Conservation (phyloP, 2,888 invertebrate species). For the Lordiphosa fenestrarum region DNA sequence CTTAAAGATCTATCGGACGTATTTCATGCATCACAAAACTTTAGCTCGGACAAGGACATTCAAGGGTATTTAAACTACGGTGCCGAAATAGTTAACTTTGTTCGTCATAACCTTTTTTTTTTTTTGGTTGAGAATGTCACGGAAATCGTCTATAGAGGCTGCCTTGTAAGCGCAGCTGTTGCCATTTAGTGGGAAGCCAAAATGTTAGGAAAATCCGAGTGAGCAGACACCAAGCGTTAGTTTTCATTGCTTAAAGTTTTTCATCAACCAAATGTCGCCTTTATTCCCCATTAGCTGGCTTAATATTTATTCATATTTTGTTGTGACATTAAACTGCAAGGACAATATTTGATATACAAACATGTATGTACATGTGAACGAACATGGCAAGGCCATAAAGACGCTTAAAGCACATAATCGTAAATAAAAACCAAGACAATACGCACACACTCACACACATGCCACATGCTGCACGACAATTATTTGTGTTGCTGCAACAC, state of each 20-base stretch:
- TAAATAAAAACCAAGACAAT: slow-evolving; percentile 57
- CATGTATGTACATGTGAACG: slow-evolving; percentile 7
- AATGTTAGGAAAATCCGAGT: not conserved
- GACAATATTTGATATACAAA: slow-evolving; percentile 35
- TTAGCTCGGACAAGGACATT: too few species aligned
- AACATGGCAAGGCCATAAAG: slow-evolving; percentile 45
- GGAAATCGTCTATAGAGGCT: slow-evolving; percentile 22
- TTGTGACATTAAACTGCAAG: slow-evolving; percentile 27
- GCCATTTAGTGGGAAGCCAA: slow-evolving; percentile 12
- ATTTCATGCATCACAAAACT: too few species aligned
- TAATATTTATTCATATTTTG: slow-evolving; percentile 8
- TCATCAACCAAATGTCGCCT: slow-evolving; percentile 22
- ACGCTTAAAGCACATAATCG: slow-evolving; percentile 48
- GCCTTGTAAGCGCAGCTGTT: slow-evolving; percentile 47
- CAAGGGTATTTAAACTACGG: too few species aligned
- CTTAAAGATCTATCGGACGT: too few species aligned
- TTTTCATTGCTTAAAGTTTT: slow-evolving; percentile 41
- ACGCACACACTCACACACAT: slow-evolving; percentile 17
- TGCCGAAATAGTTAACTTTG: not conserved
- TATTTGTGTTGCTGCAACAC: slow-evolving; percentile 73
- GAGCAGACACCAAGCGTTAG: slow-evolving; percentile 17
- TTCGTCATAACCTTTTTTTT: slow-evolving; percentile 11
- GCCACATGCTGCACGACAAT: slow-evolving; percentile 74
- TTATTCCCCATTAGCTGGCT: slow-evolving; percentile 28
- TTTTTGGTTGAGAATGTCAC: slow-evolving; percentile 11